Conservation (phyloP, 2,888 invertebrate species). For the Sclerodermus sp. region DNA sequence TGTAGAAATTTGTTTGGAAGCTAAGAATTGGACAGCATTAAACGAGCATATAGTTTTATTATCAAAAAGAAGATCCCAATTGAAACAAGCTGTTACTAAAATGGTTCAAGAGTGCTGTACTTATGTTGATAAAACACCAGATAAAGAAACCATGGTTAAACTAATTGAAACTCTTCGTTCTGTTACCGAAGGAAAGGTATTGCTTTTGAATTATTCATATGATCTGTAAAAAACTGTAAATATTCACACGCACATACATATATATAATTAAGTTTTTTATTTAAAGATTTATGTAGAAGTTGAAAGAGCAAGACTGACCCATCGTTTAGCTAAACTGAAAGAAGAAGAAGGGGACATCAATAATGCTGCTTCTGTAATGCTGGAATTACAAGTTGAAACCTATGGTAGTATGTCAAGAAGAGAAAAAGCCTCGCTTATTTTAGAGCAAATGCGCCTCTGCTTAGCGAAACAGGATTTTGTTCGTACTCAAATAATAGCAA, state of each 20-base stretch:
- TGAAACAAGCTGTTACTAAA: slow-evolving; percentile 95
- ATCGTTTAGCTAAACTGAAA: slow-evolving; percentile 82
- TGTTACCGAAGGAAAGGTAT: slow-evolving; percentile 93
- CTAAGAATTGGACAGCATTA: slow-evolving; percentile 87
- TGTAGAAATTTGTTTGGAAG: slow-evolving; percentile 88
- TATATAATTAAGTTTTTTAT: slow-evolving; percentile 3
- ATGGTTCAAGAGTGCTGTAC: slow-evolving; percentile 95
- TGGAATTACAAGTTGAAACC: slow-evolving; percentile 96
- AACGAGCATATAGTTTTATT: slow-evolving; percentile 91
- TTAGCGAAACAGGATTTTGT: slow-evolving; percentile 94
- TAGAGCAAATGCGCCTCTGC: slow-evolving; percentile 98
- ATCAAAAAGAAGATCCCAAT: slow-evolving; percentile 91
- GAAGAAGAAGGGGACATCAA: slow-evolving; percentile 81
- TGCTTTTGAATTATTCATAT: neutral
- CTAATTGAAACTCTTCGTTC: slow-evolving; percentile 92
- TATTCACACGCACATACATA: neutral
- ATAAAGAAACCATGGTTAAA: slow-evolving; percentile 87
- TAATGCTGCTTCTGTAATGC: slow-evolving; percentile 91
- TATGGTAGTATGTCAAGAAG: slow-evolving; percentile 98
- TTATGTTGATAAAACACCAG: slow-evolving; percentile 90
- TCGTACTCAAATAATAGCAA: slow-evolving; percentile 97
- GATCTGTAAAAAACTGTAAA: neutral
- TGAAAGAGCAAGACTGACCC: slow-evolving; percentile 93
- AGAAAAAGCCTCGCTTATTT: slow-evolving; percentile 94
- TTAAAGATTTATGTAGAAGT: slow-evolving; percentile 97